Base-by-base conservation (phyloP, 2,888 invertebrate genomes). In the Listrodromus nycthemerus region DNA sequence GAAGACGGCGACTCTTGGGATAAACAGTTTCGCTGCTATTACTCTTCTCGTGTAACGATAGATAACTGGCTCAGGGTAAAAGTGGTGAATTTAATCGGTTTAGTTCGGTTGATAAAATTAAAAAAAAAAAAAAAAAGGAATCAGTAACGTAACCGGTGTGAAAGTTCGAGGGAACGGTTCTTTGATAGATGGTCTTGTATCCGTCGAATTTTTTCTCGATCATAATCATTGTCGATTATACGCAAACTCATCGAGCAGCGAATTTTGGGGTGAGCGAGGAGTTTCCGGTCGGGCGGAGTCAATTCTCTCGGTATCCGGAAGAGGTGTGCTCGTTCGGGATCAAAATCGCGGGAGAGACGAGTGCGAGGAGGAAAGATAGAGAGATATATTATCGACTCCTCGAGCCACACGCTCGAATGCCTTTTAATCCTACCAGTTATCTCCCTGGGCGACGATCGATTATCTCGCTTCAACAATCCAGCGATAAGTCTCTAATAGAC, bases 341-440 rank as follows among this genome's bases (percentile, higher is more conserved):
- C 76, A 69, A 81, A 86, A 71, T 41, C 41, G 41, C 1, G 16
- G 41, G 75, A 67, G 77, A 70, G 75, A 85, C 71, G 82, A 74
- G 81, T 30, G 45, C 19, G 33, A 45, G 71, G 66, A 52, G 70
- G 37, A 77, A 65, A 61, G 61, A 71, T 80, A 55, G 37, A 65
- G 75, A 76, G 21, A 55, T 69, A 75, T 71, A 81, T 81, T 81
- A 84, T 81, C 74, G 81, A 81, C 78, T 80, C 82, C 41, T 78
- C 82, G 55, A 71, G 82, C 80, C 82, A 85, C 70, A 87, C 85
- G 85, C 83, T 80, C 80, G 82, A 86, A 80, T 87, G 86, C 58
- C 82, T 86, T 86, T 87, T 87, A 87, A 87, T 86, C 86, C 86
- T 78, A 78, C 75, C 78, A 86, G 70, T 78, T 83, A 58, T 52